Evolutionary conservation across 2,888 invertebrate genomes (phyloP).

Genomic region (Tineola bisselliella): DNA sequence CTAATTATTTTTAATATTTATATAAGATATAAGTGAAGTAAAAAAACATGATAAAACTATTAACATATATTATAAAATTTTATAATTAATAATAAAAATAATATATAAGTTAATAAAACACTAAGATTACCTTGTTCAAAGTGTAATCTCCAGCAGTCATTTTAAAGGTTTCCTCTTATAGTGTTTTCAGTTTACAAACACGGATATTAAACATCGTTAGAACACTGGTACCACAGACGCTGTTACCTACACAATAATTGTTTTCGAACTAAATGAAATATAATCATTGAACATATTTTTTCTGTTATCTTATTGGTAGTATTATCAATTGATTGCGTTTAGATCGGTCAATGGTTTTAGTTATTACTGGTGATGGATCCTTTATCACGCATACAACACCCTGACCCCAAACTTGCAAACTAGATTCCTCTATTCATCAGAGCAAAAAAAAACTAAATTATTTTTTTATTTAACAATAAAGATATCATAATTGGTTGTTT

Average conservation of each 20-base stretch:
- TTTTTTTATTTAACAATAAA: too few species aligned
- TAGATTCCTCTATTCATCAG: too few species aligned
- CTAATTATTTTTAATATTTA: neutral
- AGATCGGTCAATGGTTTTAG: neutral
- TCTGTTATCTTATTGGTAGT: slow-evolving; percentile 8
- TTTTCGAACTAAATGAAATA: neutral
- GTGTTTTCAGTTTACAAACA: neutral
- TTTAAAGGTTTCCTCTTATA: slow-evolving; percentile 26
- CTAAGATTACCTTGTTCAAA: slow-evolving; percentile 35
- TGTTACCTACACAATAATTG: neutral
- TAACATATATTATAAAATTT: neutral
- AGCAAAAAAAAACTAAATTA: too few species aligned
- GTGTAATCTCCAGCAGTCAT: slow-evolving; percentile 44
- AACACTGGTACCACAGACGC: slow-evolving; percentile 19
- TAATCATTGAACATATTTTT: neutral
- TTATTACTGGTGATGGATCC: too few species aligned
- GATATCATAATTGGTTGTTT: too few species aligned
- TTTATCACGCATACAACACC: too few species aligned
- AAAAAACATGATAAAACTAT: neutral
- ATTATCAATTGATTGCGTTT: neutral
- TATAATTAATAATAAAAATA: neutral
- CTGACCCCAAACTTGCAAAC: too few species aligned
- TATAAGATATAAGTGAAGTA: neutral
- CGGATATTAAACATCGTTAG: neutral
- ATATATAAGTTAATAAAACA: neutral